Conservation (phyloP, 1,140 invertebrate species). For the Phymastichus coffea region DNA sequence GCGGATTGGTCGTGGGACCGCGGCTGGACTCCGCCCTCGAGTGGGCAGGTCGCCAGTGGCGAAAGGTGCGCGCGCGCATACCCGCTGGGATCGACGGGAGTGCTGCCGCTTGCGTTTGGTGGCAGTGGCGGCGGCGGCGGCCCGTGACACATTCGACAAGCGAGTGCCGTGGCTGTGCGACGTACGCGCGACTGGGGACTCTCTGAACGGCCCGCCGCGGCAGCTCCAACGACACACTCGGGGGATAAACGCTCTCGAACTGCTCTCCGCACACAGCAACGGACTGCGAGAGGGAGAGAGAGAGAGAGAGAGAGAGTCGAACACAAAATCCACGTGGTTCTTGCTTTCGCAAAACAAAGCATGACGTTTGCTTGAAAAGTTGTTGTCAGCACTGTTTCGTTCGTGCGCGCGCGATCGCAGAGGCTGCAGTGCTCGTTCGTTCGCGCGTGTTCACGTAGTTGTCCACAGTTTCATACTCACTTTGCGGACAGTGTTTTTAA, state of each 20-base stretch:
- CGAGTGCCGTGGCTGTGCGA: constrained; percentile 58
- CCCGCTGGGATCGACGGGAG: constrained; percentile 52
- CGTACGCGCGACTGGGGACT: constrained; percentile 54
- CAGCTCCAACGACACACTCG: no score
- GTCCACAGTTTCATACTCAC: no score
- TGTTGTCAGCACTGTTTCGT: no score
- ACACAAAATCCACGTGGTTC: no score
- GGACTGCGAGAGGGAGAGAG: background rate
- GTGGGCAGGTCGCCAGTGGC: constrained; percentile 30
- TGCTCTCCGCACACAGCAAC: no score
- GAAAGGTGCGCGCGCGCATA: constrained; percentile 21
- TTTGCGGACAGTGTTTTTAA: no score
- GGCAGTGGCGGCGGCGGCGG: constrained; percentile 50
- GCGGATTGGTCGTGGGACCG: constrained; percentile 37
- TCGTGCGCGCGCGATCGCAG: no score
- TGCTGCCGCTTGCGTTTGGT: constrained; percentile 50
- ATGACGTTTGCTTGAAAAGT: no score
- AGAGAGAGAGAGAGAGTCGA: background rate
- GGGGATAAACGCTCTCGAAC: no score
- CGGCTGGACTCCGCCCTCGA: constrained; percentile 19
- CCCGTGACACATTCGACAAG: constrained; percentile 59
- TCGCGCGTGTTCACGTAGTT: no score
- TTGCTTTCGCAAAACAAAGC: no score
- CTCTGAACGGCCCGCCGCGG: background rate
- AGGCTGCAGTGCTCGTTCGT: background rate